Evolutionary conservation across 2,113 vertebrate genomes (phyloP).

Genomic region (Microcebus murinus): DNA sequence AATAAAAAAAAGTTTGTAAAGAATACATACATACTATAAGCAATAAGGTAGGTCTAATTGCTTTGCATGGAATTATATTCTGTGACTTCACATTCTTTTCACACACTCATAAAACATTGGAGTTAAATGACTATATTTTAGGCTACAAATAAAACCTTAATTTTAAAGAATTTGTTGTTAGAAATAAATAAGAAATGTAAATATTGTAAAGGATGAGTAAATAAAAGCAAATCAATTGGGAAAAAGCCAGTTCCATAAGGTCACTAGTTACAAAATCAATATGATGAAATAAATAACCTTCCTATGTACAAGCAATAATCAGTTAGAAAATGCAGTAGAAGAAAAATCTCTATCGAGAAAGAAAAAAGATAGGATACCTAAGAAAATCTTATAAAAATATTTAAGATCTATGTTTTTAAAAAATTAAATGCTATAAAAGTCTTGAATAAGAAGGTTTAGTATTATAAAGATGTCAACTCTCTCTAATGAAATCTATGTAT

Average conservation of each 20-base stretch:
- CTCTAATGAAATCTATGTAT: background rate
- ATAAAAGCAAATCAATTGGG: constrained; percentile 13
- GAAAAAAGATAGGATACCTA: background rate
- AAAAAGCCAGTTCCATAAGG: background rate
- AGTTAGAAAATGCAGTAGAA: background rate
- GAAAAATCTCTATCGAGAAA: background rate
- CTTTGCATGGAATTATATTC: background rate
- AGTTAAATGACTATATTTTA: background rate
- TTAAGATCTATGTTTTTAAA: background rate
- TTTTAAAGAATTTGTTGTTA: background rate
- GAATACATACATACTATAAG: background rate
- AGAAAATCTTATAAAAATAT: constrained; percentile 4
- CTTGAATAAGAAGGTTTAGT: background rate
- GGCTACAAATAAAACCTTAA: background rate
- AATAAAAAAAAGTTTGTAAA: background rate
- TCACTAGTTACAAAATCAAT: background rate
- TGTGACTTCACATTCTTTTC: constrained; percentile 17
- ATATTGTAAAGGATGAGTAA: background rate
- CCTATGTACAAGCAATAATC: background rate
- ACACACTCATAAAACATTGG: background rate
- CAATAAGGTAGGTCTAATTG: background rate
- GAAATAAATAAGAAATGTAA: constrained; percentile 24
- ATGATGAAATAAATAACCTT: background rate
- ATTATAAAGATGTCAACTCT: background rate
- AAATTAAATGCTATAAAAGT: background rate